Evolutionary conservation across 2,888 invertebrate genomes (phyloP).

Genomic region (Drosophila emarginata): DNA sequence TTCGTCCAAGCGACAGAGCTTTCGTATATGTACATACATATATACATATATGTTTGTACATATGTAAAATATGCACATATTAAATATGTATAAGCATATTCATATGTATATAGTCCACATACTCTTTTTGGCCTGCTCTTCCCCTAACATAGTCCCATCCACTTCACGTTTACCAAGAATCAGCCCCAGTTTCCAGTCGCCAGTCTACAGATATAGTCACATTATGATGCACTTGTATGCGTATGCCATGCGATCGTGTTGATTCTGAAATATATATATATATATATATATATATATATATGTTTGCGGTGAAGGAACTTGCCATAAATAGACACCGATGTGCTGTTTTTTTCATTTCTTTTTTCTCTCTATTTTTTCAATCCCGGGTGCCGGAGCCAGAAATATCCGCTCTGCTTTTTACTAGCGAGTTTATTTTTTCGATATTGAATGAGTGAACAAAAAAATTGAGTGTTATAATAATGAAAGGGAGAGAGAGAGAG

Average conservation of each 20-base stretch:
- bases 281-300: no score
- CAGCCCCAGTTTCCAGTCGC: not conserved
- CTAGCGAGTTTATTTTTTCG: not conserved
- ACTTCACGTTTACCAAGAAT: no score
- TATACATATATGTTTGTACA: no score
- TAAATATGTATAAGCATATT: not conserved
- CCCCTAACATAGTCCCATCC: no score
- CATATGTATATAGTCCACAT: not conserved
- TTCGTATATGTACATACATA: not conserved
- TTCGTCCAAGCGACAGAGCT: not conserved
- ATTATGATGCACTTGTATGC: slow-evolving; percentile 54
- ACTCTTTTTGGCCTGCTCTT: not conserved
- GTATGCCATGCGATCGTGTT: slow-evolving; percentile 36
- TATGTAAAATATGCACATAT: no score
- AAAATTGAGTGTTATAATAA: not conserved
- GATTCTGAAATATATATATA: slow-evolving; percentile 56
- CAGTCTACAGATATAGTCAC: slow-evolving; percentile 11
- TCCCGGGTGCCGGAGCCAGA: slow-evolving; percentile 8
- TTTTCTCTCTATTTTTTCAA: slow-evolving; percentile 2
- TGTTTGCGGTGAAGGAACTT: slow-evolving; percentile 64
- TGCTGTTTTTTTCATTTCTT: slow-evolving; percentile 13
- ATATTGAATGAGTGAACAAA: not conserved
- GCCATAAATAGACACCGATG: slow-evolving; percentile 67
- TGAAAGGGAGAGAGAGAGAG: not conserved
- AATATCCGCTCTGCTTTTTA: slow-evolving; percentile 13